These are phyloP conservation scores for Bembecia ichneumoniformis DNA, from an alignment of 2,888 invertebrate genomes.

Conservation along the genomic window DNA sequence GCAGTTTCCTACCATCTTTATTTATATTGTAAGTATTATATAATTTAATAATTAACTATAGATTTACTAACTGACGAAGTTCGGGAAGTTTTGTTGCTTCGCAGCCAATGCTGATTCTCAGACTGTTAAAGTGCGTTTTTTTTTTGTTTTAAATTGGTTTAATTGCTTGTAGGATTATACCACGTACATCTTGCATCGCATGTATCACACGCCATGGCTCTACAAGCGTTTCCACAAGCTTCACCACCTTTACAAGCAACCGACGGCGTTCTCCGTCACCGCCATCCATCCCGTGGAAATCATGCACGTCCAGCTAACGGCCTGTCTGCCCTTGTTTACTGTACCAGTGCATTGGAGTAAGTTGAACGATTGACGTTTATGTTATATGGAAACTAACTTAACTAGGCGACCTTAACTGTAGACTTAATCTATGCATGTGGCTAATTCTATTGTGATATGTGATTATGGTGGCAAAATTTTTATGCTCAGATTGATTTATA, in stretches of 20 bases:
- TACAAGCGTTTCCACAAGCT: constrained; percentile 82
- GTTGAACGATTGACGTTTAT: constrained; percentile 23
- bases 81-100: too few species aligned
- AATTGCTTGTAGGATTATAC: constrained; percentile 64
- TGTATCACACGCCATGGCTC: constrained; percentile 78
- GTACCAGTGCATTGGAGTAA: constrained; percentile 79
- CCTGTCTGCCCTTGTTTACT: constrained; percentile 74
- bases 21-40: constrained; percentile 69
- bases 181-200: constrained; percentile 77
- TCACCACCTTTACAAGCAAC: constrained; percentile 83
- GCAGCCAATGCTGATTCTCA: too few species aligned
- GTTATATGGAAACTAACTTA: not conserved
- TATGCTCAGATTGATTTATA: too few species aligned
- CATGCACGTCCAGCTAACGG: constrained; percentile 73
- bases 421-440: too few species aligned
- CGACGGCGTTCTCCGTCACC: constrained; percentile 81
- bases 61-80: too few species aligned
- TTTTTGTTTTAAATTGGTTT: not conserved
- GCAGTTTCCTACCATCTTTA: constrained; percentile 76
- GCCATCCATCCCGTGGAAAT: constrained; percentile 83
- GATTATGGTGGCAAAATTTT: too few species aligned
- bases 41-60: not conserved
- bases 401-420: not conserved
- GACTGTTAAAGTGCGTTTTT: not conserved
- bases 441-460: too few species aligned